These are phyloP conservation scores for Trachemys scripta DNA, from an alignment of 2,113 vertebrate species.

Conservation along the genomic window DNA sequence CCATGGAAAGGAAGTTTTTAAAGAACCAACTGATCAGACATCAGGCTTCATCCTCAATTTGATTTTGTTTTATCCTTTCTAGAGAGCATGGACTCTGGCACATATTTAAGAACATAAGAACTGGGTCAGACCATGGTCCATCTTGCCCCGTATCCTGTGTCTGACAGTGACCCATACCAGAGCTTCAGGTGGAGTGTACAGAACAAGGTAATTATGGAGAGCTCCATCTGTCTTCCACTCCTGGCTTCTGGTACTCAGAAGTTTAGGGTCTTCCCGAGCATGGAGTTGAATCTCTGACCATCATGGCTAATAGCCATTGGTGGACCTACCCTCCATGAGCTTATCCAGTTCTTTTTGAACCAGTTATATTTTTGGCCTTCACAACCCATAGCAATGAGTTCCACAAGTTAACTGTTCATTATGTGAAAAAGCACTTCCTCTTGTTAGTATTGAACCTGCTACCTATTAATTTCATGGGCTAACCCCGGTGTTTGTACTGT, in stretches of 20 bases:
- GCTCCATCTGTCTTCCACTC: background rate
- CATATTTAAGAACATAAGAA: background rate
- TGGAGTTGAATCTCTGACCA: background rate
- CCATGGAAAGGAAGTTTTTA: background rate
- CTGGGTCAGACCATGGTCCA: background rate
- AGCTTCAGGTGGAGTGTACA: too few relatives aligned
- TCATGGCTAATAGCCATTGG: background rate
- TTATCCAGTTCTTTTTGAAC: background rate
- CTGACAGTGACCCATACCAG: background rate
- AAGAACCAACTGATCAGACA: background rate
- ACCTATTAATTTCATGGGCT: too few relatives aligned
- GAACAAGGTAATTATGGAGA: background rate
- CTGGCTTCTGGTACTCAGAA: background rate
- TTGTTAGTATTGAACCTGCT: too few relatives aligned
- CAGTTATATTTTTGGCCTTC: background rate
- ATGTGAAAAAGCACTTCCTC: too few relatives aligned
- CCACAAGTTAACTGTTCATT: too few relatives aligned
- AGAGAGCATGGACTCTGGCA: background rate
- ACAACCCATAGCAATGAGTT: background rate
- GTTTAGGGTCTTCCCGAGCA: background rate
- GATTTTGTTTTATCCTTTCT: background rate
- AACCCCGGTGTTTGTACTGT: too few relatives aligned
- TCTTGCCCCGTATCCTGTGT: too few relatives aligned
- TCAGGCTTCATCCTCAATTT: background rate
- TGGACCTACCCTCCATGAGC: background rate